A percentile compares a stretch with the other conserved stretches of the same genome.
Evolutionary conservation across 2,797 vertebrate species (phyloP).

Genomic region (Rhyacichthys aspro): DNA sequence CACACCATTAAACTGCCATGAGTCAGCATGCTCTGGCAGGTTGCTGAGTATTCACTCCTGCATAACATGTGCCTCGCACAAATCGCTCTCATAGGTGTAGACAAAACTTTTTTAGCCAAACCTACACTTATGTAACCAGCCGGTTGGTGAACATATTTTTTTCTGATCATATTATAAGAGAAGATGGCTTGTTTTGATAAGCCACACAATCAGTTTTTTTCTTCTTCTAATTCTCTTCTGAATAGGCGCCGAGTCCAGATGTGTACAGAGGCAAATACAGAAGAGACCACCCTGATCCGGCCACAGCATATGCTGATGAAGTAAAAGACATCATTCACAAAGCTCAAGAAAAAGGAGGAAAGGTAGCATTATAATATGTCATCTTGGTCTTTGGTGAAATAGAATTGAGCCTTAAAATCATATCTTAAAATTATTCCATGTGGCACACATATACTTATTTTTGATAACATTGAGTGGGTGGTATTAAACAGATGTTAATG

Average conservation of each 20-base stretch:
- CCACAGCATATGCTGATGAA: constrained; percentile 89
- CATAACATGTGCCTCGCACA: background rate
- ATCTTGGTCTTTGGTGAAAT: too few species aligned
- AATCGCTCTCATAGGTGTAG: too few species aligned
- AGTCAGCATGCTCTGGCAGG: constrained; percentile 52
- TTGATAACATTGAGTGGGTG: too few species aligned
- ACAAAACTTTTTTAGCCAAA: too few species aligned
- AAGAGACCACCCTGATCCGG: constrained; percentile 87
- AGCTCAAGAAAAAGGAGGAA: constrained; percentile 80
- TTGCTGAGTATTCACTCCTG: constrained; percentile 9
- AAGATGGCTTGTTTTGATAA: background rate
- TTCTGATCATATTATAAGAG: too few species aligned
- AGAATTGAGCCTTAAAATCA: too few species aligned
- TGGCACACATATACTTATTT: too few species aligned
- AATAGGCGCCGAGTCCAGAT: constrained; percentile 92
- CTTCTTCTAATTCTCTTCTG: too few species aligned
- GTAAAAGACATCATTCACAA: constrained; percentile 87
- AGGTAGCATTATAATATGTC: constrained; percentile 76
- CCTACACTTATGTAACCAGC: too few species aligned
- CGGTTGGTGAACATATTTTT: too few species aligned
- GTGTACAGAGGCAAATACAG: constrained; percentile 93
- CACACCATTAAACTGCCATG: constrained; percentile 60
- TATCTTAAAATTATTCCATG: too few species aligned
- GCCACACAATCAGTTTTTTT: background rate
- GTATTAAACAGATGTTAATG: too few species aligned